Percentiles rank a stretch among this genome's conserved stretches.
Evolutionary conservation across 2,888 invertebrate genomes (phyloP).

Genomic region (Ecdyonurus torrentis): DNA sequence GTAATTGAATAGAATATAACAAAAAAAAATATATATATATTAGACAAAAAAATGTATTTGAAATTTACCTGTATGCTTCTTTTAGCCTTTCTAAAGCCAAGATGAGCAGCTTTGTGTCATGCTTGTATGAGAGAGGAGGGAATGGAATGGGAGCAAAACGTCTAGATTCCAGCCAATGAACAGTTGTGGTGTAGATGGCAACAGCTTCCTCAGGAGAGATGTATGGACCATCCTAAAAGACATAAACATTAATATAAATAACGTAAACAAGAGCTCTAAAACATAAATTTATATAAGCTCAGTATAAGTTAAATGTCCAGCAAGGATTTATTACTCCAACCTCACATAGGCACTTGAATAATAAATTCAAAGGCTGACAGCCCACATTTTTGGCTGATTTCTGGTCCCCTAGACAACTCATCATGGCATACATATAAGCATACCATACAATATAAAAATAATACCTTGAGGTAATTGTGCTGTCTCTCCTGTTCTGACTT

Average conservation of each 20-base stretch:
- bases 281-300: not conserved
- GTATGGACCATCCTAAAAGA: conserved; percentile 80
- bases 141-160: conserved; percentile 99
- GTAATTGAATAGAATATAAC: too few relatives aligned
- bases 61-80: conserved; percentile 65
- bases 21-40: too few relatives aligned
- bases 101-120: conserved; percentile 96
- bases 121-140: conserved; percentile 97
- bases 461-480: conserved; percentile 91
- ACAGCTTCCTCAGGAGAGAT: conserved; percentile 99
- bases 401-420: conserved; percentile 21
- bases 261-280: not conserved
- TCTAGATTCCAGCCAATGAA: conserved; percentile 97
- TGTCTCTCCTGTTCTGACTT: conserved; percentile 98
- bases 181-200: conserved; percentile 98
- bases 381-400: conserved; percentile 19
- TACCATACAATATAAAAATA: too few relatives aligned
- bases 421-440: conserved; percentile 16
- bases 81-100: conserved; percentile 90
- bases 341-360: not conserved
- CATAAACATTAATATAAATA: not conserved
- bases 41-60: conserved; percentile 7
- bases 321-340: not conserved
- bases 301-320: not conserved
- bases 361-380: conserved; percentile 15